phyloP scores from a whole-genome alignment of 2,888 invertebrate genomes.

The Heliconius sara region DNA sequence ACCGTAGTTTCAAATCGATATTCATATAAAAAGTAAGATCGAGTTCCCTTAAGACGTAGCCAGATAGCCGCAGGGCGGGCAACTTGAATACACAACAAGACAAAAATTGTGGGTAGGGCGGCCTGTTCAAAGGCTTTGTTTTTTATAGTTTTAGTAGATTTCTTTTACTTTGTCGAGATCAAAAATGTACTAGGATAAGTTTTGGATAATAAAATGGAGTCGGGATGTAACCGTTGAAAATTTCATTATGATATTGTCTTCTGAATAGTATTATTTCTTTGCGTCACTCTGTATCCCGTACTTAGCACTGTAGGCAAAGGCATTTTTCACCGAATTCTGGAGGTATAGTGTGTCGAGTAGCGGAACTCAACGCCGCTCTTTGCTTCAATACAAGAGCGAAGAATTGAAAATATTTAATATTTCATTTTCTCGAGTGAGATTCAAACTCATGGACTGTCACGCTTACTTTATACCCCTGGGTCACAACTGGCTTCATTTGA shows the following conservation, averaged over 20 bases:
- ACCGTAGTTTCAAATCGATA: constrained; percentile 35
- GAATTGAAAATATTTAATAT: too few relatives aligned
- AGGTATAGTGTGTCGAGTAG: not conserved
- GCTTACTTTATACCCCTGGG: too few relatives aligned
- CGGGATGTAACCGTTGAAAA: not conserved
- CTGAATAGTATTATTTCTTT: not conserved
- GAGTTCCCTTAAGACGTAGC: constrained; percentile 43
- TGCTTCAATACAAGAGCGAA: too few relatives aligned
- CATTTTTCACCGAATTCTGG: not conserved
- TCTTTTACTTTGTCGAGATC: constrained; percentile 27
- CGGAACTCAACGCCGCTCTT: too few relatives aligned
- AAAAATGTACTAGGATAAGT: not conserved
- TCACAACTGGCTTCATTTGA: too few relatives aligned
- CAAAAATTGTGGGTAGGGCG: constrained; percentile 25
- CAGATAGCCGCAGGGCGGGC: constrained; percentile 45
- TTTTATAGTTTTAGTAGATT: constrained; percentile 26
- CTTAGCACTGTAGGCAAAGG: not conserved
- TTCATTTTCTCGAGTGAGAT: too few relatives aligned
- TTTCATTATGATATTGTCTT: not conserved
- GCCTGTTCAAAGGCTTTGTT: constrained; percentile 33
- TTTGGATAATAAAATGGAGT: constrained; percentile 1
- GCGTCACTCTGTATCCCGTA: not conserved
- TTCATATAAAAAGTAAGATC: constrained; percentile 44
- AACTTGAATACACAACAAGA: constrained; percentile 48
- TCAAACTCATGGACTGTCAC: too few relatives aligned